Percentiles rank a stretch among this genome's conserved stretches.
Evolutionary conservation across 2,113 vertebrate species (phyloP).

Genomic region (Pelobates fuscus): DNA sequence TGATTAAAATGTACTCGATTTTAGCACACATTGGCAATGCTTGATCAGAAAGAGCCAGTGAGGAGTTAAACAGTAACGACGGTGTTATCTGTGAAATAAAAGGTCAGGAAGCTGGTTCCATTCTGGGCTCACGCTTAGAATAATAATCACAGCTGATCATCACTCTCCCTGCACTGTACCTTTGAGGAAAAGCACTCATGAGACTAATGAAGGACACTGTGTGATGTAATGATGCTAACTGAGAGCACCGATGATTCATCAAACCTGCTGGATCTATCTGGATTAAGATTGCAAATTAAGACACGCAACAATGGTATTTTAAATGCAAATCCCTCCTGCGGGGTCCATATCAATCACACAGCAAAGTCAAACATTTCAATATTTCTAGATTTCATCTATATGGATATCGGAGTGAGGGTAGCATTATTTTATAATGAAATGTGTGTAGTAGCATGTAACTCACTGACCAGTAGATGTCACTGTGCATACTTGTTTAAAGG

Average conservation of each 20-base stretch:
- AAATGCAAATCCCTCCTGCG: conserved; percentile 17
- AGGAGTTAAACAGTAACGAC: not conserved
- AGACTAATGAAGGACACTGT: conserved; percentile 35
- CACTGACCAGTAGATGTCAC: conserved; percentile 56
- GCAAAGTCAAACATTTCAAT: not conserved
- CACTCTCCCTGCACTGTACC: not conserved
- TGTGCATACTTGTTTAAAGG: conserved; percentile 52
- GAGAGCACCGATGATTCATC: conserved; percentile 20
- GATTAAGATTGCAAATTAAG: conserved; percentile 12
- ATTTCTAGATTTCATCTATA: conserved; percentile 2
- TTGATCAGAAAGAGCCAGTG: no score
- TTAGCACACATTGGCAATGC: no score
- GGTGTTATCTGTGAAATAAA: not conserved
- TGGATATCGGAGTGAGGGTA: not conserved
- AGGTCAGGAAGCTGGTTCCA: not conserved
- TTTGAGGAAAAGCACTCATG: not conserved
- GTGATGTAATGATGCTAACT: conserved; percentile 28
- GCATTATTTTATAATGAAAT: not conserved
- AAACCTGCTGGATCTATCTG: not conserved
- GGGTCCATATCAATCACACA: conserved; percentile 14
- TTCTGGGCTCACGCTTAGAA: not conserved
- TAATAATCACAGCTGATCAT: conserved; percentile 27
- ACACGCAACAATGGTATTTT: conserved; percentile 5
- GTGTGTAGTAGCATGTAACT: not conserved
- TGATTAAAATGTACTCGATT: no score